Percentiles rank a stretch among this genome's conserved stretches.
phyloP scores from a whole-genome alignment of 2,113 vertebrate species.

The Sterrhoptilus dennistouni region DNA sequence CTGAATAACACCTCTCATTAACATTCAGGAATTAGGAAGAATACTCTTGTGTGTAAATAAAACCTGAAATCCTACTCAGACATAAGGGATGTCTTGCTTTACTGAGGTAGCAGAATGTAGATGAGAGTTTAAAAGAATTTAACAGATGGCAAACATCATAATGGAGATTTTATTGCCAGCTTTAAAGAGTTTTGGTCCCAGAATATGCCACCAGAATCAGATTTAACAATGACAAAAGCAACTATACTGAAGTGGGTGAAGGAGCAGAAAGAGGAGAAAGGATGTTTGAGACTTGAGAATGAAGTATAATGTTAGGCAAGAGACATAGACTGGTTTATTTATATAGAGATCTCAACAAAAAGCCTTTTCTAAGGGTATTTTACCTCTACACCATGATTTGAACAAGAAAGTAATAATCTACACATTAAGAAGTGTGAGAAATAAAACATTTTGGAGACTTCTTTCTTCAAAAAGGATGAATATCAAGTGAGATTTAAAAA shows the following conservation, averaged over 20 bases:
- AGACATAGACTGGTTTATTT: neutral
- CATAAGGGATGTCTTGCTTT: neutral
- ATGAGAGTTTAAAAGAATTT: neutral
- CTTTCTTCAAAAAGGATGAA: neutral
- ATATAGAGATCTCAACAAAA: neutral
- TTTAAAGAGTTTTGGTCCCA: neutral
- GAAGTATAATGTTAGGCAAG: neutral
- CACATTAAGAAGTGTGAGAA: neutral
- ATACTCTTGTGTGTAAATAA: neutral
- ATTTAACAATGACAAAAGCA: neutral
- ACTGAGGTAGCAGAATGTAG: neutral
- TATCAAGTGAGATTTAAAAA: neutral
- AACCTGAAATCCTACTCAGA: neutral
- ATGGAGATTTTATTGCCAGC: neutral
- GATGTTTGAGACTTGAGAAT: neutral
- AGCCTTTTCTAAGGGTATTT: neutral
- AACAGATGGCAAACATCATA: neutral
- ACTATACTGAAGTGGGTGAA: neutral
- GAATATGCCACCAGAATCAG: neutral
- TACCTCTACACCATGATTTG: neutral
- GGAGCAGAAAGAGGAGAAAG: neutral
- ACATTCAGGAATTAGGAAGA: neutral
- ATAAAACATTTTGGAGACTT: neutral
- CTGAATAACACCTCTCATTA: neutral
- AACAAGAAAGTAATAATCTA: neutral